Conservation (phyloP, 2,888 invertebrate species). For the Tryphoninae sp. region DNA sequence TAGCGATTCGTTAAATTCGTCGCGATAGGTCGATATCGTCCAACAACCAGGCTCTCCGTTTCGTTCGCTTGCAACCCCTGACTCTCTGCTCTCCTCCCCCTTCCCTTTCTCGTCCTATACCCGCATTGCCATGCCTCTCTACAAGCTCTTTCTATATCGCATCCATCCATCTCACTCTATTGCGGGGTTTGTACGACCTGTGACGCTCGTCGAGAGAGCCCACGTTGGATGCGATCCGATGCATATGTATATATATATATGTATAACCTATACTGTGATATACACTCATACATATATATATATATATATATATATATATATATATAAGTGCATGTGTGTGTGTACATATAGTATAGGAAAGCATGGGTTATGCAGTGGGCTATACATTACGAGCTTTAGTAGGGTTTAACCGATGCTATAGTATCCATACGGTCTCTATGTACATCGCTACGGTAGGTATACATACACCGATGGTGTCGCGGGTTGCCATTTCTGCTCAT, state of each 20-base stretch:
- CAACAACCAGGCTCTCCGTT: slow-evolving; percentile 52
- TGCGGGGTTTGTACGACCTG: slow-evolving; percentile 47
- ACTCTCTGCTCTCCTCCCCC: not conserved
- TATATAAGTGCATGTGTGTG: too few species aligned
- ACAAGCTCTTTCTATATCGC: slow-evolving; percentile 27
- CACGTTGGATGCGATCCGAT: slow-evolving; percentile 24
- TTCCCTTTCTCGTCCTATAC: not conserved
- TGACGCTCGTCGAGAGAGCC: slow-evolving; percentile 35
- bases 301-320: not conserved
- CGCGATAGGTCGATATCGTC: slow-evolving; percentile 70
- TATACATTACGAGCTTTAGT: slow-evolving; percentile 77
- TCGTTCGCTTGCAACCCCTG: slow-evolving; percentile 52
- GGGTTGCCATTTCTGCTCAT: slow-evolving; percentile 73
- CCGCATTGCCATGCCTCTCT: slow-evolving; percentile 21
- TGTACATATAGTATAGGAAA: slow-evolving; percentile 2
- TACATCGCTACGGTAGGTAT: slow-evolving; percentile 16
- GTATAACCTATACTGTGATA: slow-evolving; percentile 26
- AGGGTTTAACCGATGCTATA: slow-evolving; percentile 71
- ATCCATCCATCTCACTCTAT: slow-evolving; percentile 48
- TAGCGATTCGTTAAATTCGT: slow-evolving; percentile 74
- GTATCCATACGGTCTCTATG: not conserved
- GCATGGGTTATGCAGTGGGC: slow-evolving; percentile 62
- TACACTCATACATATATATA: not conserved
- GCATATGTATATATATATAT: not conserved
- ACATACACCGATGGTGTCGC: slow-evolving; percentile 64